Conservation (phyloP, 2,797 vertebrate genomes). For the Gadopsis bispinosus region DNA sequence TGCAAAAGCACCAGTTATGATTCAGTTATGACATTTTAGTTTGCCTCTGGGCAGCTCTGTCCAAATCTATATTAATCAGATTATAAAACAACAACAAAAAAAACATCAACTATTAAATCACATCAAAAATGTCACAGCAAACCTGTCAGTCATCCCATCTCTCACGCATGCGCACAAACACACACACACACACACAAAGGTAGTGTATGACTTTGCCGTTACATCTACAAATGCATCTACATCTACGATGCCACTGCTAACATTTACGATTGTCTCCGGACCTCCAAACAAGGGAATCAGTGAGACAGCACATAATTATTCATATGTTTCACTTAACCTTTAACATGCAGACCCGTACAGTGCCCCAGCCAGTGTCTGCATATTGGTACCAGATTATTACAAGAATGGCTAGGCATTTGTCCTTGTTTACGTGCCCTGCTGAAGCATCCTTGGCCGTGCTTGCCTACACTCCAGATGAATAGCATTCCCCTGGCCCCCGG, state of each 20-base stretch:
- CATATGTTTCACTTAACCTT: slow-evolving; percentile 84
- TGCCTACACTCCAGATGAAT: slow-evolving; percentile 79
- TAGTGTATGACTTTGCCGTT: slow-evolving; percentile 7
- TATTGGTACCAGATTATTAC: slow-evolving; percentile 72
- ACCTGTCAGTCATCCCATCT: slow-evolving; percentile 69
- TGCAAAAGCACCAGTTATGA: slow-evolving; percentile 52
- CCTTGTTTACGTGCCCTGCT: slow-evolving; percentile 76
- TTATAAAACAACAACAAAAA: slow-evolving; percentile 15
- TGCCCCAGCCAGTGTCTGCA: slow-evolving; percentile 67
- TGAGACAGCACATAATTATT: slow-evolving; percentile 77
- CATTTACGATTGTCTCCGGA: slow-evolving; percentile 68
- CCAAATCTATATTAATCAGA: slow-evolving; percentile 73
- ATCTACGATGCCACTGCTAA: slow-evolving; percentile 56
- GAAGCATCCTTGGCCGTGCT: slow-evolving; percentile 74
- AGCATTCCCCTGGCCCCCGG: slow-evolving; percentile 68
- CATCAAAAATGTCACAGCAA: slow-evolving; percentile 72
- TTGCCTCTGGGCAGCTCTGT: slow-evolving; percentile 62
- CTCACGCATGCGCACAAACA: slow-evolving; percentile 37
- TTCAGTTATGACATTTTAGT: slow-evolving; percentile 75
- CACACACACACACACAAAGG: slow-evolving; percentile 19
- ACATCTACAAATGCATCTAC: slow-evolving; percentile 61
- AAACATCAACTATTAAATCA: slow-evolving; percentile 50
- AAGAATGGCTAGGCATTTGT: slow-evolving; percentile 66
- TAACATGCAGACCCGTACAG: slow-evolving; percentile 71
- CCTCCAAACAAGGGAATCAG: slow-evolving; percentile 71